Evolutionary conservation across 2,113 vertebrate genomes (phyloP).

Genomic region (Sciurus niger): DNA sequence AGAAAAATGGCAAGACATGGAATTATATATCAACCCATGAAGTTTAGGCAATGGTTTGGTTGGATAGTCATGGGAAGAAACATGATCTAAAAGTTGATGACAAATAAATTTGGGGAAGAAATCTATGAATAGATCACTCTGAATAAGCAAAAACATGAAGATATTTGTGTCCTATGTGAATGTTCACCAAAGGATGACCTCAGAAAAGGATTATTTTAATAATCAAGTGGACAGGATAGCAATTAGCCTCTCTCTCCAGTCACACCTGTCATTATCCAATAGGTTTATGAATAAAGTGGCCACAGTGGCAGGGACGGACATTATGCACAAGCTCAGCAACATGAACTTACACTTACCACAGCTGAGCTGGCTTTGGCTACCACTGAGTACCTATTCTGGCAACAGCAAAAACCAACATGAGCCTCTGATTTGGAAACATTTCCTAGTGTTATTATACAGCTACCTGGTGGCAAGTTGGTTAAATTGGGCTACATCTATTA

Average conservation of each 20-base stretch:
- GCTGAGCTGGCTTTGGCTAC: neutral
- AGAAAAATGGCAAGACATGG: neutral
- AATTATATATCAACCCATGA: neutral
- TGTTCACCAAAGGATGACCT: neutral
- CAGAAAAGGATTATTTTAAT: neutral
- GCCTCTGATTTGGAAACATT: neutral
- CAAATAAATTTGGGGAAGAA: neutral
- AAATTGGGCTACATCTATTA: neutral
- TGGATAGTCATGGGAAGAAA: neutral
- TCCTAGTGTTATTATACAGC: neutral
- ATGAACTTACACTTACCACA: neutral
- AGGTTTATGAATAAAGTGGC: neutral
- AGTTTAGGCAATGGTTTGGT: neutral
- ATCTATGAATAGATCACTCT: neutral
- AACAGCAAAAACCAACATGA: neutral
- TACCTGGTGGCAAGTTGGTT: neutral
- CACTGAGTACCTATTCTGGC: neutral
- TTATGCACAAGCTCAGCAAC: neutral
- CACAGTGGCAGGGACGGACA: neutral
- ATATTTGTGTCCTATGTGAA: neutral
- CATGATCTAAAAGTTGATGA: neutral
- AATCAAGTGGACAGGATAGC: neutral
- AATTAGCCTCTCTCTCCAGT: neutral
- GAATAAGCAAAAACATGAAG: neutral
- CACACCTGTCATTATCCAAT: neutral